A percentile compares a stretch with the other conserved stretches of the same genome.
Evolutionary conservation across 2,797 vertebrate genomes (phyloP).

Genomic region (Dipus sagitta): DNA sequence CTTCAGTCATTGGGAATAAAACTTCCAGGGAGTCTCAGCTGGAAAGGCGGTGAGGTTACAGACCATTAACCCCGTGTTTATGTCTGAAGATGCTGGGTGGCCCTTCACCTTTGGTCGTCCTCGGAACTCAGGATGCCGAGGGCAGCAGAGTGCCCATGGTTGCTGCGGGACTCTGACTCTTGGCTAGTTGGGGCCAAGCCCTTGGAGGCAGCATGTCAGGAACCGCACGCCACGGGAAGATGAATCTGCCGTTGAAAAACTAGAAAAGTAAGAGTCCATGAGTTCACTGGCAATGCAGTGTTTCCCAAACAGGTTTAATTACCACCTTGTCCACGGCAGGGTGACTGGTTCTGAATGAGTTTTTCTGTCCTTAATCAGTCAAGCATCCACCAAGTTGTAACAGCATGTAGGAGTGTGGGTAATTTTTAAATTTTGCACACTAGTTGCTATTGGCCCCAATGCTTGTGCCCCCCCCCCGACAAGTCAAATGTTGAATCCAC

Average conservation of each 20-base stretch:
- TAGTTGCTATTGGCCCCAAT: background rate
- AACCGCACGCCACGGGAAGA: background rate
- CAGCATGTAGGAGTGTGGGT: background rate
- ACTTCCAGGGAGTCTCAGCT: background rate
- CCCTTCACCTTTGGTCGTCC: background rate
- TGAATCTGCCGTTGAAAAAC: background rate
- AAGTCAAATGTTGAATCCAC: background rate
- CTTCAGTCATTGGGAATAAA: background rate
- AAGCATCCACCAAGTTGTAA: background rate
- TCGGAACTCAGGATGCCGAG: background rate
- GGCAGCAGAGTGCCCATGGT: background rate
- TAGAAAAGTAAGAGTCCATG: background rate
- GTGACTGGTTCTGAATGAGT: background rate
- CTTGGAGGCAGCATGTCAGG: background rate
- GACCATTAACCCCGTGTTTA: background rate
- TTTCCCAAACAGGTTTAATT: slow-evolving; percentile 31
- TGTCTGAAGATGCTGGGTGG: slow-evolving; percentile 15
- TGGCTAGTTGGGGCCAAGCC: background rate
- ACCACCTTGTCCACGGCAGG: background rate
- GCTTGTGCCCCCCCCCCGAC: background rate
- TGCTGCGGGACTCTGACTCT: background rate
- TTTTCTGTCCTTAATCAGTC: slow-evolving; percentile 28
- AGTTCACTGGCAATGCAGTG: background rate
- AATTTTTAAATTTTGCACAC: slow-evolving; percentile 13
- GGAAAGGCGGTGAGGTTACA: background rate